phyloP scores from a whole-genome alignment of 2,888 invertebrate genomes.

The Cactoblastis cactorum region DNA sequence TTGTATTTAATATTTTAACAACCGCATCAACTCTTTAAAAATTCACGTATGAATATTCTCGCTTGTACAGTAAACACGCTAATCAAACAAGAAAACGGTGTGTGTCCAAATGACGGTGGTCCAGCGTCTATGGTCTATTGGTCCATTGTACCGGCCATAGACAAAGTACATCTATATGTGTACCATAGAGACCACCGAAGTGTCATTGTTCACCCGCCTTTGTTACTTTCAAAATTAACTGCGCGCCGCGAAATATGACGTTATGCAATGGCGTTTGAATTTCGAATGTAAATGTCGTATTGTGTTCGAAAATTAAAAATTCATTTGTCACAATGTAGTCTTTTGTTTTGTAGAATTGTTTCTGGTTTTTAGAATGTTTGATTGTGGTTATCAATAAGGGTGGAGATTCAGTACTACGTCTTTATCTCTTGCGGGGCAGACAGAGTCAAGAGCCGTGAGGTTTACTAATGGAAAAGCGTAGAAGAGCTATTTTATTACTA shows the following conservation, averaged over 20 bases:
- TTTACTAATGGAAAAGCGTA: too few species aligned
- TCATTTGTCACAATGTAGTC: background rate
- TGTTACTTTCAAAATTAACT: slow-evolving; percentile 74
- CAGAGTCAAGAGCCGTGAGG: too few species aligned
- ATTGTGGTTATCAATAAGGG: background rate
- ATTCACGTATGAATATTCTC: slow-evolving; percentile 32
- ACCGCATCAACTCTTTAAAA: slow-evolving; percentile 25
- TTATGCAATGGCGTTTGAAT: slow-evolving; percentile 5
- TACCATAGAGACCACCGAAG: slow-evolving; percentile 40
- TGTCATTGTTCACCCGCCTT: slow-evolving; percentile 47
- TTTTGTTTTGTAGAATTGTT: background rate
- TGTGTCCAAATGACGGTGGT: slow-evolving; percentile 57
- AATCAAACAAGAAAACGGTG: slow-evolving; percentile 55
- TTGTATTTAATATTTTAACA: slow-evolving; percentile 2
- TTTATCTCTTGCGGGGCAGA: too few species aligned
- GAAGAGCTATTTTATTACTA: too few species aligned
- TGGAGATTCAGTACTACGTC: too few species aligned
- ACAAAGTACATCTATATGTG: background rate
- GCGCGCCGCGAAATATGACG: slow-evolving; percentile 38
- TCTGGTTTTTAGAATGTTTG: background rate
- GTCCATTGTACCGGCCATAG: slow-evolving; percentile 31
- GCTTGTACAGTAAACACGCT: slow-evolving; percentile 52
- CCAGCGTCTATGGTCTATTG: slow-evolving; percentile 19
- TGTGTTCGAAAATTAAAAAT: background rate
- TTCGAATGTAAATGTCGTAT: background rate